Conservation (phyloP, 2,113 vertebrate species). For the Crotalus horridus region DNA sequence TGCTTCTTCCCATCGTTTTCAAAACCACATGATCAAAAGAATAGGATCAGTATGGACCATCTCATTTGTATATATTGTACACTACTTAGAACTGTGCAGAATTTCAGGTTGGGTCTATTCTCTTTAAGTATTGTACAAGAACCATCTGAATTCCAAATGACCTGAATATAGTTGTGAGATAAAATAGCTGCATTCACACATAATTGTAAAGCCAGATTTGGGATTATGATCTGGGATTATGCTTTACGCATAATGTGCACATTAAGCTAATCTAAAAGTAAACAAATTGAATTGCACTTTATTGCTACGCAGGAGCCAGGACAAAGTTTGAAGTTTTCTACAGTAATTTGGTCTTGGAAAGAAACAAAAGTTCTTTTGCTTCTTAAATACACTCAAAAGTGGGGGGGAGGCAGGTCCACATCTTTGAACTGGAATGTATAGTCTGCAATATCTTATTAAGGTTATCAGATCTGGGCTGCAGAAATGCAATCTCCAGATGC, state of each 20-base stretch:
- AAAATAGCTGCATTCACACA: not conserved
- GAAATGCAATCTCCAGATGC: not conserved
- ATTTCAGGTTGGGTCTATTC: not conserved
- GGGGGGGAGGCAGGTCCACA: too few relatives aligned
- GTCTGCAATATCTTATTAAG: not conserved
- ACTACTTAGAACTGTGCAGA: not conserved
- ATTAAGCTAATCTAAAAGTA: not conserved
- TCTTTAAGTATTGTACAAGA: not conserved
- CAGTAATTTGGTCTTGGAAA: not conserved
- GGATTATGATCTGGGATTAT: not conserved
- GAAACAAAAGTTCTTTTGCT: not conserved
- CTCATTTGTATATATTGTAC: not conserved
- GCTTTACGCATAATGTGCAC: not conserved
- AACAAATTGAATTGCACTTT: not conserved
- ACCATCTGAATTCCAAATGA: not conserved
- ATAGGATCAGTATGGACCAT: too few relatives aligned
- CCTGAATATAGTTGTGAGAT: not conserved
- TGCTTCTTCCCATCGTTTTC: not conserved
- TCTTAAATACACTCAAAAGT: not conserved
- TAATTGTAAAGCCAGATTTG: not conserved
- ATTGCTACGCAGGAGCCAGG: not conserved
- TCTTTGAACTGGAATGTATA: not conserved
- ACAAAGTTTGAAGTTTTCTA: not conserved
- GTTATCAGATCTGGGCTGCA: not conserved
- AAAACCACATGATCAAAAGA: not conserved